Conservation (phyloP, 2,888 invertebrate genomes). For the Caenorhabditis macrosperma region DNA sequence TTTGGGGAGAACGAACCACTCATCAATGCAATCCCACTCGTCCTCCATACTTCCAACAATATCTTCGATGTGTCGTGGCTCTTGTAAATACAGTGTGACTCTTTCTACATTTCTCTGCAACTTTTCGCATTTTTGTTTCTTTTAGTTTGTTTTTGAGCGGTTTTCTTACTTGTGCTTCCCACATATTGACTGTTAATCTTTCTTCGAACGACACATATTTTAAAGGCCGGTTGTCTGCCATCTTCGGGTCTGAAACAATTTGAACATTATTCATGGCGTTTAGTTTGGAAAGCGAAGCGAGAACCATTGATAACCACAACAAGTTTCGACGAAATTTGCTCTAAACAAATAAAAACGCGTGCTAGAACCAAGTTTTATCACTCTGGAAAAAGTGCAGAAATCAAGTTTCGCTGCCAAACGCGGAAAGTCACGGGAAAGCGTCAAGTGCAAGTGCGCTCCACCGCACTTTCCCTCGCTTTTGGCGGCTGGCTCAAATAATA, state of each 20-base stretch:
- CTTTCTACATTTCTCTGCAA: slow-evolving; percentile 55
- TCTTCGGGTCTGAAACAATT: slow-evolving; percentile 39
- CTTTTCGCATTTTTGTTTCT: background rate
- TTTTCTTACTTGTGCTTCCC: slow-evolving; percentile 43
- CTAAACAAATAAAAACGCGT: slow-evolving; percentile 24
- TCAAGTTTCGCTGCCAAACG: background rate
- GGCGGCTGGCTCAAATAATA: background rate
- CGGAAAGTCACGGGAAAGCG: background rate
- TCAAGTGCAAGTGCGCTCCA: slow-evolving; percentile 10
- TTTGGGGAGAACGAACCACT: slow-evolving; percentile 19
- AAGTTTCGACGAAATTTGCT: slow-evolving; percentile 8
- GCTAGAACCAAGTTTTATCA: slow-evolving; percentile 11
- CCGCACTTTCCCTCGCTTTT: background rate
- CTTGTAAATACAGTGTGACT: slow-evolving; percentile 72
- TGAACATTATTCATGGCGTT: background rate
- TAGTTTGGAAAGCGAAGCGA: too few species aligned
- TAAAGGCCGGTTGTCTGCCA: slow-evolving; percentile 33
- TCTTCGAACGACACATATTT: slow-evolving; percentile 27
- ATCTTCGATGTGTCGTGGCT: slow-evolving; percentile 74
- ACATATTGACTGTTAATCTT: slow-evolving; percentile 49
- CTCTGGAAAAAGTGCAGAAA: slow-evolving; percentile 38
- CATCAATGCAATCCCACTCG: slow-evolving; percentile 52
- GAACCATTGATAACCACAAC: slow-evolving; percentile 1
- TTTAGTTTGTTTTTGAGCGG: background rate
- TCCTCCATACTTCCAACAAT: slow-evolving; percentile 68